These are phyloP conservation scores for Myiotriccus ornatus DNA, from an alignment of 2,797 vertebrate genomes.

Conservation along the genomic window DNA sequence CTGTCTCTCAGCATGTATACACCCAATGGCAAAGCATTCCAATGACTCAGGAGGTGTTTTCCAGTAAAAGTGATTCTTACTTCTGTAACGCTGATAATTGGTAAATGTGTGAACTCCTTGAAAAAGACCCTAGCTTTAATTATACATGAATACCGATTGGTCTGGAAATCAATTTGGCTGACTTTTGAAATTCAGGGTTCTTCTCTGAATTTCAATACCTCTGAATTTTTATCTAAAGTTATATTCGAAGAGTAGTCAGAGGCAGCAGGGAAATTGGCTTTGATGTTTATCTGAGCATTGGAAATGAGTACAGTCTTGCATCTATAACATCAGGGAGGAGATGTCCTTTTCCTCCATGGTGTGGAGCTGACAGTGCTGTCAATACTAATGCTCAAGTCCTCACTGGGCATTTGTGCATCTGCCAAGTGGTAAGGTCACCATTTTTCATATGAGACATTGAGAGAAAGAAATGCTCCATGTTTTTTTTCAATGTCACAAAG, in stretches of 20 bases:
- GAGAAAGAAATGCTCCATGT: rapidly evolving
- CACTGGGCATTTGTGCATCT: not conserved
- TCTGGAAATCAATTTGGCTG: constrained; percentile 20
- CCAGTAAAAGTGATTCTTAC: not conserved
- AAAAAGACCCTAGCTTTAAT: not conserved
- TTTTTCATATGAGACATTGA: not conserved
- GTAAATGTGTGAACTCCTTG: not conserved
- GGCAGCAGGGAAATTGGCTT: not conserved
- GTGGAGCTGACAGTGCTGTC: not conserved
- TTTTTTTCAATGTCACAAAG: not conserved
- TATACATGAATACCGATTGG: not conserved
- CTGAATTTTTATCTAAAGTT: not conserved
- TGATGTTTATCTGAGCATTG: constrained; percentile 8
- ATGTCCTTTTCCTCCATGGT: not conserved
- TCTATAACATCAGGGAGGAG: not conserved
- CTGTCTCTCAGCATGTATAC: not conserved
- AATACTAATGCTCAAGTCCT: not conserved
- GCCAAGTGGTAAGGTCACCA: not conserved
- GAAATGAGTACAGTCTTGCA: not conserved
- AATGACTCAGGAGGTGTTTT: not conserved
- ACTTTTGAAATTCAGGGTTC: not conserved
- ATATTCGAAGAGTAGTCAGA: not conserved
- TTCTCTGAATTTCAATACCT: constrained; percentile 8
- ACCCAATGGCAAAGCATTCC: not conserved
- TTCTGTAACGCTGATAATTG: not conserved